These are phyloP conservation scores for Oithona nana DNA, from an alignment of 2,888 invertebrate species.

Conservation along the genomic window DNA sequence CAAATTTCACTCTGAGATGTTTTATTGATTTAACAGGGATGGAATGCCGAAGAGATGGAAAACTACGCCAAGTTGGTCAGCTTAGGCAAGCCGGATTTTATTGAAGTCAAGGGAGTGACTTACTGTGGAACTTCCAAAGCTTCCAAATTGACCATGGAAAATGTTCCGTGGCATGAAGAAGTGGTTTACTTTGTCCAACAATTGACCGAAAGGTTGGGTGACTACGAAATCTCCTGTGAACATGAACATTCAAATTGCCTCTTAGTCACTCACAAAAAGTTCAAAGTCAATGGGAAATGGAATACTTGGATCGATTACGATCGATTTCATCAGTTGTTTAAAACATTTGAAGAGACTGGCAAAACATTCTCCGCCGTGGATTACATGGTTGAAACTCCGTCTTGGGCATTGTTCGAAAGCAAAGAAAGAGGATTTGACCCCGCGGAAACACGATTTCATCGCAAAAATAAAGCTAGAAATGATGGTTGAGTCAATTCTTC, in stretches of 20 bases:
- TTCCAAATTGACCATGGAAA: constrained; percentile 34
- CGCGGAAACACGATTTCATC: constrained; percentile 31
- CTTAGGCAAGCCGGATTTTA: constrained; percentile 37
- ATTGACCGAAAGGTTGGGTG: constrained; percentile 28
- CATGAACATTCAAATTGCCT: constrained; percentile 41
- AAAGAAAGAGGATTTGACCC: constrained; percentile 38
- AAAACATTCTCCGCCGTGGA: constrained; percentile 33
- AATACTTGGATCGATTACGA: constrained; percentile 40
- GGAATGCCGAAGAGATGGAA: constrained; percentile 36
- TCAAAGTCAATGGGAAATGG: constrained; percentile 29
- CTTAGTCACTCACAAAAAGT: constrained; percentile 35
- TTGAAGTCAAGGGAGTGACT: constrained; percentile 41
- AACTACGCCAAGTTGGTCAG: constrained; percentile 35
- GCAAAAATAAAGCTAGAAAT: no score
- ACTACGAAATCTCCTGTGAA: constrained; percentile 37
- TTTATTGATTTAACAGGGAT: no score
- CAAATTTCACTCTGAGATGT: no score
- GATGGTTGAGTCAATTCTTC: no score
- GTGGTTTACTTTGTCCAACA: constrained; percentile 33
- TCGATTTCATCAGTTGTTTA: constrained; percentile 32
- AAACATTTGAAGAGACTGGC: constrained; percentile 26
- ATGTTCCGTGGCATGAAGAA: constrained; percentile 40
- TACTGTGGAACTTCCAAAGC: constrained; percentile 37
- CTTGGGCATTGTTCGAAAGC: constrained; percentile 37
- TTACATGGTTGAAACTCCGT: constrained; percentile 34